phyloP scores from a whole-genome alignment of 2,113 vertebrate genomes.

The Ciconia stormi region DNA sequence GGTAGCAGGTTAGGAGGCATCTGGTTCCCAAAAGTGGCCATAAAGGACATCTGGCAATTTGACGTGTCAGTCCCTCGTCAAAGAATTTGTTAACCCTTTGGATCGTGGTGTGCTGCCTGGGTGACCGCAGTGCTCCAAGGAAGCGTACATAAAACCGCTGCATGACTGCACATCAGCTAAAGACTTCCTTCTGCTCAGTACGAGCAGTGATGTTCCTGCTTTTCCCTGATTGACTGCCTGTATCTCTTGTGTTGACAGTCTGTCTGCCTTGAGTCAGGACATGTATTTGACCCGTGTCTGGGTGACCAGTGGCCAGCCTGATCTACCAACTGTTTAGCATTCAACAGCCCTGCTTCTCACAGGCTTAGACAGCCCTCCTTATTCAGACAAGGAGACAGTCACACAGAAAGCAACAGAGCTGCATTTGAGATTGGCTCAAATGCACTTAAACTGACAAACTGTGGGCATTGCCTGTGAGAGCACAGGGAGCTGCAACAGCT shows the following conservation, averaged over 20 bases:
- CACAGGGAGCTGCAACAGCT: neutral
- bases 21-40: neutral
- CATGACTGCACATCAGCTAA: neutral
- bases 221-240: neutral
- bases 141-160: neutral
- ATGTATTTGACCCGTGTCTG: accelerated
- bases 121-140: neutral
- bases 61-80: neutral
- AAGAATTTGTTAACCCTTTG: neutral
- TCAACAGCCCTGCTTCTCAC: neutral
- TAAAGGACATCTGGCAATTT: neutral
- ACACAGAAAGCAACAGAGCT: neutral
- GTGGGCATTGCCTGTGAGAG: neutral
- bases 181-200: neutral
- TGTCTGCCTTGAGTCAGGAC: neutral
- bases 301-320: neutral
- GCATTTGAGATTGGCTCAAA: neutral
- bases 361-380: neutral
- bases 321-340: neutral
- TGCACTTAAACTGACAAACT: too few species aligned
- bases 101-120: neutral
- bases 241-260: neutral
- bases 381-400: neutral
- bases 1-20: neutral
- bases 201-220: neutral